Evolutionary conservation across 2,113 vertebrate genomes (phyloP), one percentile per base, ranked within the genome.

Genomic region (Panurus biarmicus): DNA sequence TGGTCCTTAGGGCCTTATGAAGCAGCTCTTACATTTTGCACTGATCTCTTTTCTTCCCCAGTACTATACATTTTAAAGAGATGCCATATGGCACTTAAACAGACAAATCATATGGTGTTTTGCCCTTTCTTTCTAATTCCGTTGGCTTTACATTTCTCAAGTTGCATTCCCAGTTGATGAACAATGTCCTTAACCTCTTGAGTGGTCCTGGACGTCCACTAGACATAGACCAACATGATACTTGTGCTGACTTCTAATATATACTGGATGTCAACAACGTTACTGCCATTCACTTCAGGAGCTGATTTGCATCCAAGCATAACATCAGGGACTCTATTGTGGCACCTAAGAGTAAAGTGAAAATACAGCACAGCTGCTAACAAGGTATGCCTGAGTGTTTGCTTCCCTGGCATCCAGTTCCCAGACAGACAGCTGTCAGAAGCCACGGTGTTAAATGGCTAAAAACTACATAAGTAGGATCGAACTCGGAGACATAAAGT

Each of bases 121-220:
- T 94, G 94, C 95, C 96, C 94, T 96, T 95, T 95, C 93, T 94
- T 96, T 96, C 87, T 94, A 93, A 93, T 96, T 94, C 87, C 1
- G 0, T 38, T 85, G 54, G 77, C 94, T 96, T 94, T 95, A 92
- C 70, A 14, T 96, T 79, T 91, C 79, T 97, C 90, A 95, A 81
- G 81, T 95, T 91, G 89, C 70, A 47, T 62, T 95, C 60, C 70
- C 44, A 88, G 85, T 71, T 95, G 88, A 90, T 78, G 92, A 96
- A 91, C 93, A 89, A 87, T 8, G 42, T 96, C 95, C 92, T 97
- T 96, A 96, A 93, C 61, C 81, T 95, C 67, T 97, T 78, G 91
- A 95, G 93, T 87, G 94, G 53, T 91, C 53, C 53, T 94, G 94
- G 90, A 94, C 16, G 38, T 91, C 82, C 78, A 93, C 80, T 93